phyloP scores from a whole-genome alignment of 1,140 invertebrate genomes.

The Drosophila pectinifera region DNA sequence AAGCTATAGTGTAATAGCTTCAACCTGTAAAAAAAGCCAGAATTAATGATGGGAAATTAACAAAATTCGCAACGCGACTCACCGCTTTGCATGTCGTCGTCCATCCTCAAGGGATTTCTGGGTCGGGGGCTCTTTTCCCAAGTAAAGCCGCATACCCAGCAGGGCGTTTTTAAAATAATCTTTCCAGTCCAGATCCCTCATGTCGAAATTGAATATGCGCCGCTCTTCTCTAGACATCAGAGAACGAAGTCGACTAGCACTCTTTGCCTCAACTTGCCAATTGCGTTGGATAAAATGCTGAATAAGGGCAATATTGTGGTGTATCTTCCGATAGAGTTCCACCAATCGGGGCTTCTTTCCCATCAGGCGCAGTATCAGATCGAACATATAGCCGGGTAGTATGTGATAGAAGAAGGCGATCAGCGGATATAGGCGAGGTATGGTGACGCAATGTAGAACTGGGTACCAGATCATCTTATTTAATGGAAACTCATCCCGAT shows the following conservation, averaged over 20 bases:
- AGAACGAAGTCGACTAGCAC: slow-evolving; percentile 87
- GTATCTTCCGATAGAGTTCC: slow-evolving; percentile 89
- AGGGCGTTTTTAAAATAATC: slow-evolving; percentile 87
- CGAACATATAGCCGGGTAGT: slow-evolving; percentile 87
- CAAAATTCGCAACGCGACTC: not conserved
- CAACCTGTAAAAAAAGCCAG: not conserved
- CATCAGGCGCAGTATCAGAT: slow-evolving; percentile 85
- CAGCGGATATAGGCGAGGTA: slow-evolving; percentile 81
- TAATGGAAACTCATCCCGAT: slow-evolving; percentile 71
- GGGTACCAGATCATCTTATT: slow-evolving; percentile 85
- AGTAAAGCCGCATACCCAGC: slow-evolving; percentile 88
- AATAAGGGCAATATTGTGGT: slow-evolving; percentile 88
- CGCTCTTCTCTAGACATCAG: slow-evolving; percentile 87
- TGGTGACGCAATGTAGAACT: slow-evolving; percentile 76
- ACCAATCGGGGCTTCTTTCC: slow-evolving; percentile 85
- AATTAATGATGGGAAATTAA: too few relatives aligned
- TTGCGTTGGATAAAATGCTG: slow-evolving; percentile 88
- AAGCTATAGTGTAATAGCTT: slow-evolving; percentile 21
- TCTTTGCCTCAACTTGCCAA: slow-evolving; percentile 89
- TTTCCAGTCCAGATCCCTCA: slow-evolving; percentile 88
- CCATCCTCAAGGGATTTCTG: slow-evolving; percentile 85
- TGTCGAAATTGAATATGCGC: slow-evolving; percentile 88
- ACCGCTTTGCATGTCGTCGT: not conserved
- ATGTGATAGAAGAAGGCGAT: slow-evolving; percentile 86
- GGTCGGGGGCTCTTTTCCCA: slow-evolving; percentile 89